A percentile compares a stretch with the other conserved stretches of the same genome.
Evolutionary conservation across 2,113 vertebrate genomes (phyloP).

Genomic region (Acanthochromis polyacanthus): DNA sequence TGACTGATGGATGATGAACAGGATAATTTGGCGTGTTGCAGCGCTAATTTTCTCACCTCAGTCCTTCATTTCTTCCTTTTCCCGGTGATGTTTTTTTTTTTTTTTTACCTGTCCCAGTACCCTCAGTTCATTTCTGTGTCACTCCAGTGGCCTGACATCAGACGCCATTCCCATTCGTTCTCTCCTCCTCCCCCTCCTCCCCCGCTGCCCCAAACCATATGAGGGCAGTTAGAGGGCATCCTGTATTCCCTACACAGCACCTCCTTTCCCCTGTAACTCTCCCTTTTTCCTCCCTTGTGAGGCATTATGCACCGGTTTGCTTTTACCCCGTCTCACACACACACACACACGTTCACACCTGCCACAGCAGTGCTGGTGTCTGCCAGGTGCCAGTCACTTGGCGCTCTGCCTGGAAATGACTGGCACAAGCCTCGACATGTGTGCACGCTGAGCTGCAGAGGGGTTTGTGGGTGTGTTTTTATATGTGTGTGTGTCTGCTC

Average conservation of each 20-base stretch:
- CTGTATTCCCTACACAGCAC: constrained; percentile 26
- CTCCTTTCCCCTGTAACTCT: not conserved
- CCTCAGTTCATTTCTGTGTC: not conserved
- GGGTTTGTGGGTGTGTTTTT: constrained; percentile 7
- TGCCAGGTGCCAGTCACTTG: constrained; percentile 66
- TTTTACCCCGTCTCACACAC: constrained; percentile 1
- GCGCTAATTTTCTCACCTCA: not conserved
- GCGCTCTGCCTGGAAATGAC: constrained; percentile 58
- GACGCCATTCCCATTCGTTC: constrained; percentile 6
- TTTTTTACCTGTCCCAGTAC: not conserved
- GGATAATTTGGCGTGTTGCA: not conserved
- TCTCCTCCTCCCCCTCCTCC: constrained; percentile 9
- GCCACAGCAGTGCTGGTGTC: constrained; percentile 28
- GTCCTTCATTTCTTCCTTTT: not conserved
- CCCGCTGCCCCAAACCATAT: constrained; percentile 43
- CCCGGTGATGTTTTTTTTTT: not conserved
- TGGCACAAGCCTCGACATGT: constrained; percentile 52
- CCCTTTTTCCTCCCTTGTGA: constrained; percentile 15
- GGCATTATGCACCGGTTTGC: constrained; percentile 19
- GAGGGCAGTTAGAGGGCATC: constrained; percentile 39
- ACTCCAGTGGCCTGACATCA: constrained; percentile 19
- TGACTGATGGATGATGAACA: constrained; percentile 4
- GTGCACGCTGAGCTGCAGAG: constrained; percentile 36
- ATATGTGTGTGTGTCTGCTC: constrained; percentile 12
- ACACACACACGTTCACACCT: constrained; percentile 53